These are phyloP conservation scores for Osmerus eperlanus DNA, from an alignment of 2,113 vertebrate species.

Conservation along the genomic window DNA sequence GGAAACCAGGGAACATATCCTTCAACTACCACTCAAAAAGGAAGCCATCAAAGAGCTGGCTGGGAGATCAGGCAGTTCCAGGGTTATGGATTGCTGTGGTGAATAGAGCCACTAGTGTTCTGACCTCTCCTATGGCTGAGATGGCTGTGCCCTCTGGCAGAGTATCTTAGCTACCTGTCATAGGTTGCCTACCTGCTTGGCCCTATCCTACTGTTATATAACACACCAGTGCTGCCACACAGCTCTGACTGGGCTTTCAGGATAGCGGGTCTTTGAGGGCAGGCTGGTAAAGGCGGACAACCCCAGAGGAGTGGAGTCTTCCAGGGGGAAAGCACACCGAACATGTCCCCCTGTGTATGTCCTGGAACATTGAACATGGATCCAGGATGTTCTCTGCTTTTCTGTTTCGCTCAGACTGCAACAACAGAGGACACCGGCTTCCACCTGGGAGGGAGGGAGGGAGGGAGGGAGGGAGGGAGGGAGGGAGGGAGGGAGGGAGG, in stretches of 20 bases:
- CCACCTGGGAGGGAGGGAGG: too few species aligned
- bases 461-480: too few species aligned
- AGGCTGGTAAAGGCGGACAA: background rate
- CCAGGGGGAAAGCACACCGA: background rate
- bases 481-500: too few species aligned
- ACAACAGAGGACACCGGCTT: too few species aligned
- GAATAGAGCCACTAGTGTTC: constrained; percentile 37
- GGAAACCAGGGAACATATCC: constrained; percentile 60
- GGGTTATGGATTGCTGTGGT: constrained; percentile 43
- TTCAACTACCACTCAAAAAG: constrained; percentile 61
- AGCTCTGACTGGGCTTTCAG: background rate
- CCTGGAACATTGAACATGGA: background rate
- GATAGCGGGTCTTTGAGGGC: background rate
- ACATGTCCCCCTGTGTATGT: background rate
- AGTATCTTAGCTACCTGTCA: background rate
- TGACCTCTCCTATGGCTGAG: background rate
- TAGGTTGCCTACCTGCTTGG: background rate
- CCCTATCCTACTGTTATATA: background rate
- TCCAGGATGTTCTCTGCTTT: too few species aligned
- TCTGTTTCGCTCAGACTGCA: too few species aligned
- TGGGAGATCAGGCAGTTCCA: constrained; percentile 51
- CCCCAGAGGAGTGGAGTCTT: too few species aligned
- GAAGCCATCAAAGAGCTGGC: constrained; percentile 62
- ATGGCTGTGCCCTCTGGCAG: too few species aligned
- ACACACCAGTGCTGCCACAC: background rate